Evolutionary conservation across 2,113 vertebrate species (phyloP).

Genomic region (Columbina picui): DNA sequence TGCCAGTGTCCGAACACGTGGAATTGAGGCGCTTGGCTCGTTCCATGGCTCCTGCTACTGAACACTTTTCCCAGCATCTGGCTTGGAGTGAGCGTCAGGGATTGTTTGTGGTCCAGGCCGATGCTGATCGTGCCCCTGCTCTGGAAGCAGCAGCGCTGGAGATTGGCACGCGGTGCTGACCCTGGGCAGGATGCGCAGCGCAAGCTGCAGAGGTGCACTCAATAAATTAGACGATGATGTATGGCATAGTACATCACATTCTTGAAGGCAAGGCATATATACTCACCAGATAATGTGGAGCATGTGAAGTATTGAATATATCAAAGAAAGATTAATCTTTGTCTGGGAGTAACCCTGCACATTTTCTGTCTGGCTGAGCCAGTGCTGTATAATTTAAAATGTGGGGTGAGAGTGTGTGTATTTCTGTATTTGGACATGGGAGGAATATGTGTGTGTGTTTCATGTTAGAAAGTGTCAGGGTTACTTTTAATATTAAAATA

Average conservation of each 20-base stretch:
- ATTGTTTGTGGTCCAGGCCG: neutral
- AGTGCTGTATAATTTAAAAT: conserved; percentile 29
- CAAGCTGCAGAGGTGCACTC: conserved; percentile 22
- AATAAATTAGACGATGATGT: conserved; percentile 58
- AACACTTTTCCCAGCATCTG: neutral
- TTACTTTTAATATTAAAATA: neutral
- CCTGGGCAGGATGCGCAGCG: conserved; percentile 23
- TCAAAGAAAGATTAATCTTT: conserved; percentile 66
- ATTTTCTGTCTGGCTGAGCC: conserved; percentile 31
- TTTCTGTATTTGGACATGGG: neutral
- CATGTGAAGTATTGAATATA: conserved; percentile 63
- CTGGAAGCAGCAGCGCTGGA: neutral
- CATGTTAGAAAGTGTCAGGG: neutral
- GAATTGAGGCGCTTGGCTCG: neutral
- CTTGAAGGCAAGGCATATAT: conserved; percentile 64
- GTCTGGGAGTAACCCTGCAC: conserved; percentile 28
- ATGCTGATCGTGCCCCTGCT: neutral
- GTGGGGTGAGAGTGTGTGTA: neutral
- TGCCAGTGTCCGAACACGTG: neutral
- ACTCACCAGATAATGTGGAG: conserved; percentile 64
- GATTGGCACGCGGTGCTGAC: conserved; percentile 32
- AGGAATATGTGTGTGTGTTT: neutral
- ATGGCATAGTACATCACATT: conserved; percentile 60
- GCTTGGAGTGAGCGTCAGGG: neutral
- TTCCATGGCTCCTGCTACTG: neutral